Evolutionary conservation across 2,888 invertebrate genomes (phyloP), one percentile per base, ranked within the genome.

Genomic region (Drymonia ruficornis): DNA sequence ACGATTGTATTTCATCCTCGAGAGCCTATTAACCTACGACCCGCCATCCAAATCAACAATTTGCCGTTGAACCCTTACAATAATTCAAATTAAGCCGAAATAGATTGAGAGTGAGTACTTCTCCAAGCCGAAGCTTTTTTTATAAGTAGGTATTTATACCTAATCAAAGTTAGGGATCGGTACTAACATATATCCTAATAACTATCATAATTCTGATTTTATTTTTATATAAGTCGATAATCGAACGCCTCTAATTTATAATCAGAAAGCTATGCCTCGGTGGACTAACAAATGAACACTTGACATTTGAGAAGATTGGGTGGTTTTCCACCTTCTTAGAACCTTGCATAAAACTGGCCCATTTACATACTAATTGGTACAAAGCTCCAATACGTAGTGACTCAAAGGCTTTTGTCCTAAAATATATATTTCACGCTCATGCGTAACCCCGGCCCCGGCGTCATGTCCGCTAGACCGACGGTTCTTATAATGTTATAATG

Each of bases 401-500:
- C n/a, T n/a, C 36, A 13, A 34, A 36, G 34, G 18, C 46, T 16
- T 44, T 44, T 49, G 46, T 40, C 29, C n/a, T 15, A 8, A 31
- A 13, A 52, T 29, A 45, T 31, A 8, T 18, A 47, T 49, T 55
- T 9, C 52, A 12, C 29, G 34, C 57, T 50, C 45, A 61, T 56
- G 57, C 58, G 58, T 52, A 54, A 58, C 42, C 63, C 49, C 47
- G 61, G 23, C 42, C 63, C 49, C 47, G 61, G 23, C 55, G 57
- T 54, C 59, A 72, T 56, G 49, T 63, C 55, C 50, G 61, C 53
- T 48, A 61, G 43, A 48, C 52, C 49, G 59, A 67, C 59, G 65
- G 59, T 67, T 53, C 61, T 57, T 61, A 56, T 65, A 68, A 76
- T 74, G 68, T 57, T 61, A 56, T 65, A 68, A 76, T 74, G 68